Percentiles rank a stretch among this genome's conserved stretches.
phyloP scores from a whole-genome alignment of 2,113 vertebrate genomes.

The Seriola aureovittata region DNA sequence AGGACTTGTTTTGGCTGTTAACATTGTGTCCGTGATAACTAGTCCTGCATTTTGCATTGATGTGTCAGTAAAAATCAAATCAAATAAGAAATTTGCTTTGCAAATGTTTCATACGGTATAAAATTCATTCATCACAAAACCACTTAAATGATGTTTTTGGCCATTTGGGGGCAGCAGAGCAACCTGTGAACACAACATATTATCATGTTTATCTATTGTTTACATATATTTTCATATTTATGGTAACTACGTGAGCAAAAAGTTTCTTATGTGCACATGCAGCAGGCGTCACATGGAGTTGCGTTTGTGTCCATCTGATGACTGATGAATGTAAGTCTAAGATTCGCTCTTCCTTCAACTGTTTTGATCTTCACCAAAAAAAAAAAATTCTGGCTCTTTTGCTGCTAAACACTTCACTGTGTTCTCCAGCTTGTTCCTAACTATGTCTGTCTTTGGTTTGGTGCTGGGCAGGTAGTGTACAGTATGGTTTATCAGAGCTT shows the following conservation, averaged over 20 bases:
- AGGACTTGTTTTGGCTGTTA: background rate
- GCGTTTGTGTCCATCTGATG: background rate
- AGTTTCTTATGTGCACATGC: background rate
- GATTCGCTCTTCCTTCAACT: background rate
- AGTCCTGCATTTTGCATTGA: background rate
- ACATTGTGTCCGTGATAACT: too few relatives aligned
- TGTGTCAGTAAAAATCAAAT: too few relatives aligned
- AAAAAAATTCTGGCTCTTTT: background rate
- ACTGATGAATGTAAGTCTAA: background rate
- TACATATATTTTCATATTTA: background rate
- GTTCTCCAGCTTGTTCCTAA: constrained; percentile 1
- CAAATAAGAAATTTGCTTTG: background rate
- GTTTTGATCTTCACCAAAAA: background rate
- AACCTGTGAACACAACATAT: background rate
- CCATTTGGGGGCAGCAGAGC: background rate
- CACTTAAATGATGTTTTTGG: background rate
- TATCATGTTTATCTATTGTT: background rate
- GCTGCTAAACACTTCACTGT: background rate
- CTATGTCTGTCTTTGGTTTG: background rate
- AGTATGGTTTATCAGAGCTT: background rate
- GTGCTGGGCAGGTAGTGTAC: background rate
- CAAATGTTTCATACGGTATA: background rate
- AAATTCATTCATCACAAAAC: background rate
- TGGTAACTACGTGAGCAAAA: background rate
- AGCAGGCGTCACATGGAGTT: background rate